Conservation (phyloP, 2,113 vertebrate species). For the Vanacampus margaritifer region DNA sequence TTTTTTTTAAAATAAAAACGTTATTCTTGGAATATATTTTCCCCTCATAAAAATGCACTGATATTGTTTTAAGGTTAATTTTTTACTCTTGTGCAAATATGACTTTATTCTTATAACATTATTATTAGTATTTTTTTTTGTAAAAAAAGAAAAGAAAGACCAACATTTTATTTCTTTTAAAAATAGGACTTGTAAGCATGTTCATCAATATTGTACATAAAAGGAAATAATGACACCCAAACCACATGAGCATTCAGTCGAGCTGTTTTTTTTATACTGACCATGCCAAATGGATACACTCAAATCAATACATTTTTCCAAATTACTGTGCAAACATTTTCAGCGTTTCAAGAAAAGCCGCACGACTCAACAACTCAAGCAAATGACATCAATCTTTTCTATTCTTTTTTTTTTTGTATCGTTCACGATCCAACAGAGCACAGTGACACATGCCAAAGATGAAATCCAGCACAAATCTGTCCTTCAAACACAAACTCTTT, state of each 20-base stretch:
- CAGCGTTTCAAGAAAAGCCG: slow-evolving; percentile 46
- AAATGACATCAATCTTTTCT: slow-evolving; percentile 18
- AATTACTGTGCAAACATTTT: slow-evolving; percentile 40
- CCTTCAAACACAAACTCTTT: neutral
- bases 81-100: no score
- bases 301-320: slow-evolving; percentile 34
- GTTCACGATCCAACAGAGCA: slow-evolving; percentile 27
- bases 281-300: slow-evolving; percentile 67
- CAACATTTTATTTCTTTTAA: no score
- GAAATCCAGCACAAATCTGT: slow-evolving; percentile 13
- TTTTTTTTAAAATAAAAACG: no score
- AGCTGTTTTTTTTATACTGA: slow-evolving; percentile 71
- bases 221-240: slow-evolving; percentile 9
- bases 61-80: no score
- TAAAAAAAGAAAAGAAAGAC: no score
- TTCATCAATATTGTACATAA: no score
- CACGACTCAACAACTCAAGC: slow-evolving; percentile 42
- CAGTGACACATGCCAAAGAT: slow-evolving; percentile 55
- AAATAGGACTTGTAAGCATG: no score
- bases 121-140: no score
- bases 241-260: slow-evolving; percentile 31
- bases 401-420: neutral
- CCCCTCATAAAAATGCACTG: no score
- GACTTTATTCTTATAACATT: no score
- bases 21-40: no score